Conservation (phyloP, 2,797 vertebrate species). For the Semotilus atromaculatus region DNA sequence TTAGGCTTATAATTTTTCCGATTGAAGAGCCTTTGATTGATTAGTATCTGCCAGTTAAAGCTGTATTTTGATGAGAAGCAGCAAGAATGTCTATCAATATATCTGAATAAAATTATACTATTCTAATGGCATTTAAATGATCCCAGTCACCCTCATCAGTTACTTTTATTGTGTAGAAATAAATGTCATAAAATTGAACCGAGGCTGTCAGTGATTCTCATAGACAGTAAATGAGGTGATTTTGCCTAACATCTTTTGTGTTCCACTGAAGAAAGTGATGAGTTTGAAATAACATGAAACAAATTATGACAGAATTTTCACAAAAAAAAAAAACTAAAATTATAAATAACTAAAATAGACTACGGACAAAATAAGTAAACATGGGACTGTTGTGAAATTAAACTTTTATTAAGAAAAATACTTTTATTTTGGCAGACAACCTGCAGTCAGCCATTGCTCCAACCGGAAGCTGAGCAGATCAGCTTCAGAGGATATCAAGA, state of each 20-base stretch:
- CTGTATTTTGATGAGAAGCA: background rate
- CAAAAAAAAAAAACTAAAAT: background rate
- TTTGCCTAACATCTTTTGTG: background rate
- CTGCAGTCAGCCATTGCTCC: conserved; percentile 40
- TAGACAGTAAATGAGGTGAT: no score
- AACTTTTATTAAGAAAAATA: background rate
- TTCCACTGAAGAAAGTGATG: background rate
- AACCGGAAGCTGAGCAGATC: conserved; percentile 72
- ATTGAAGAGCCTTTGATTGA: background rate
- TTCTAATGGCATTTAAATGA: background rate
- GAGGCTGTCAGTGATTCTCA: background rate
- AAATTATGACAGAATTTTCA: background rate
- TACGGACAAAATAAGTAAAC: background rate
- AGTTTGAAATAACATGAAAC: background rate
- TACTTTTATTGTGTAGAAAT: no score
- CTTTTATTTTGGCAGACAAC: conserved; percentile 41
- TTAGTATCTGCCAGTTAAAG: background rate
- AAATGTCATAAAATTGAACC: background rate
- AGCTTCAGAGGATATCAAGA: conserved; percentile 73
- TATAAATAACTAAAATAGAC: background rate
- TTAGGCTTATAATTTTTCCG: background rate
- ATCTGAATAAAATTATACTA: background rate
- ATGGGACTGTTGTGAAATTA: background rate
- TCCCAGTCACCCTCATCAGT: background rate
- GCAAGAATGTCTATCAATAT: background rate